Base-by-base conservation (phyloP, 92 coral and sea anemone genomes). In the Palythoa heliodiscus region DNA sequence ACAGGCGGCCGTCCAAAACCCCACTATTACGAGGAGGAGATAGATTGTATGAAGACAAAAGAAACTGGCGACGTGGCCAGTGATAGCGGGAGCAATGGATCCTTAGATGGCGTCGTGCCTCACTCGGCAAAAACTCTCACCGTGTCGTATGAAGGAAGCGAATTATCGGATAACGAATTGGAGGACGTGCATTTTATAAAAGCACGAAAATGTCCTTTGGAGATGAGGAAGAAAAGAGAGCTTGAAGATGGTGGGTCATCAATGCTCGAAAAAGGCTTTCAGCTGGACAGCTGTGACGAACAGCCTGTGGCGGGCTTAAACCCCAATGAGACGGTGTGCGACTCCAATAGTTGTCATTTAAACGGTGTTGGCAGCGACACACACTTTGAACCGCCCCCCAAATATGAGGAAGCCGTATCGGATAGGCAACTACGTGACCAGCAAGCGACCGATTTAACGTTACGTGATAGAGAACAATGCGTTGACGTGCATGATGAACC, bases 31-130 rank as follows among this genome's bases (percentile, higher is more conserved):
- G 83, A 78, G 22, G 83, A 78, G 40, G 83, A 78, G 52, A 78
- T 78, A 22, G 83, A 78, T 57, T 78, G 83, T 22, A 78, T 78
- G 83, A 78, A 78, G 55, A 78, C 83, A n/a, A 78, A 66, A 25
- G 83, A 66, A 25, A 25, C 58, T 0, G 53, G 20, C 3, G 71
- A 78, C 12, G 72, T 15, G 38, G 55, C 83, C 19, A 78, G 83
- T 43, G 83, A 47, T 19, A 78, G 83, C 57, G 83, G 83, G 10
- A 78, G 83, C 72, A 78, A 71, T 50, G 83, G 83, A 8, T 78
- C 83, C 4, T 63, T 60, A 66, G 83, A 78, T 23, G 72, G 55
- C 35, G 71, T 17, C 39, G 14, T 24, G 11, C 1, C 60, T 13
- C 70, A 38, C 20, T 78, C 72, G 3, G 72, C 71, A 47, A 63